phyloP scores from a whole-genome alignment of 2,888 invertebrate genomes.

The Arrhopalites spinosus region DNA sequence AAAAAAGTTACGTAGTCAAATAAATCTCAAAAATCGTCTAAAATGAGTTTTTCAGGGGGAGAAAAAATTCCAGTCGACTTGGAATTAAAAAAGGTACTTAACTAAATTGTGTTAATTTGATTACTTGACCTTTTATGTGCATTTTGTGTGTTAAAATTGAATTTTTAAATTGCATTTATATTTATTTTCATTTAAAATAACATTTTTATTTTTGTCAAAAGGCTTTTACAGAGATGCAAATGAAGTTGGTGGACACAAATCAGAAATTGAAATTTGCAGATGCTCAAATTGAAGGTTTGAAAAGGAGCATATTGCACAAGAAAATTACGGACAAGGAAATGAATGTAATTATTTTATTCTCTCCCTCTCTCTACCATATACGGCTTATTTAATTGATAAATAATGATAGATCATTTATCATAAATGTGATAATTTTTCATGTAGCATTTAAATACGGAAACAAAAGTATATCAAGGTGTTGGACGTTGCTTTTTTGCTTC shows the following conservation, averaged over 20 bases:
- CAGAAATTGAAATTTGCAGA: constrained; percentile 80
- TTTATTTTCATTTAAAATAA: not conserved
- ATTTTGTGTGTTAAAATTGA: not conserved
- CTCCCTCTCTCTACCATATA: too few relatives aligned
- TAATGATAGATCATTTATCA: not conserved
- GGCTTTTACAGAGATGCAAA: constrained; percentile 81
- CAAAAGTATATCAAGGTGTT: constrained; percentile 77
- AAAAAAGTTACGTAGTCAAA: too few relatives aligned
- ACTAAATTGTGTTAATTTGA: not conserved
- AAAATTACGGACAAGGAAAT: constrained; percentile 72
- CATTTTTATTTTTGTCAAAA: constrained; percentile 52
- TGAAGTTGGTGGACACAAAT: constrained; percentile 78
- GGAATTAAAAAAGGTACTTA: constrained; percentile 50
- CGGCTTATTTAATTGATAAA: too few relatives aligned
- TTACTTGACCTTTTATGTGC: not conserved
- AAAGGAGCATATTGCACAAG: constrained; percentile 71
- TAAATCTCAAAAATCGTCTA: too few relatives aligned
- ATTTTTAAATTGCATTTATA: not conserved
- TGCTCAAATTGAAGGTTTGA: constrained; percentile 73
- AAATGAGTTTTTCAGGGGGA: constrained; percentile 18
- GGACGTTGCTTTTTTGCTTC: constrained; percentile 83
- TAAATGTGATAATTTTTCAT: not conserved
- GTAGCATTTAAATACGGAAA: constrained; percentile 67
- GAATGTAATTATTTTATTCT: constrained; percentile 55
- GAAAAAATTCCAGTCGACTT: constrained; percentile 46